These are phyloP conservation scores for Theropithecus gelada DNA, from an alignment of 2,113 vertebrate species.

Conservation along the genomic window DNA sequence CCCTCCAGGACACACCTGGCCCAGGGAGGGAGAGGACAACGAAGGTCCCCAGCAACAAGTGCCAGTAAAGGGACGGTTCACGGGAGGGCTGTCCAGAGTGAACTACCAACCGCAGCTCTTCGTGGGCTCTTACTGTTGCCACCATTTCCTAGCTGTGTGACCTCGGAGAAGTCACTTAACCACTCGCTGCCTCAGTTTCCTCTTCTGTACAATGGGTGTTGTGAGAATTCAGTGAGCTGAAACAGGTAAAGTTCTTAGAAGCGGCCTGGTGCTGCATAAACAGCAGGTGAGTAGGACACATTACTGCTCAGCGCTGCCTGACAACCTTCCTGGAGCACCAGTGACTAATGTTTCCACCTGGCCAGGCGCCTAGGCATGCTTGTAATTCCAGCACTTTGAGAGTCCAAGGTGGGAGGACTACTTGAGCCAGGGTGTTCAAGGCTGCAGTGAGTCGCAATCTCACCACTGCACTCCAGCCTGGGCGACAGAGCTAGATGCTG, in stretches of 20 bases:
- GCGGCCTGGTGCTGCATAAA: background rate
- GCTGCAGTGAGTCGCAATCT: too few species aligned
- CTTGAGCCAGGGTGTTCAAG: too few species aligned
- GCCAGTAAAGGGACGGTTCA: background rate
- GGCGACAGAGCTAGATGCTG: too few species aligned
- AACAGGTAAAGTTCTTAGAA: background rate
- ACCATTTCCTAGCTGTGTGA: background rate
- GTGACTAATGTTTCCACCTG: background rate
- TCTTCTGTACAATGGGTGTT: background rate
- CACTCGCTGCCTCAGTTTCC: background rate
- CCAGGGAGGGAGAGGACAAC: background rate
- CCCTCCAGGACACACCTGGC: background rate
- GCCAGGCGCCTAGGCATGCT: too few species aligned
- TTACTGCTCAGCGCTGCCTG: fast-evolving
- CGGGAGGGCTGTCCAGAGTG: background rate
- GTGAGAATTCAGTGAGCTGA: background rate
- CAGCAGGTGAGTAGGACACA: background rate
- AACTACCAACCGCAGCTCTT: background rate
- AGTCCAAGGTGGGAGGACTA: too few species aligned
- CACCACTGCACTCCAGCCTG: too few species aligned
- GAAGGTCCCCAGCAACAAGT: background rate
- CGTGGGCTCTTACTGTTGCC: background rate
- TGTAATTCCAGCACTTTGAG: too few species aligned
- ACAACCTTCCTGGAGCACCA: background rate
- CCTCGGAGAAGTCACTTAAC: background rate